Percentiles rank a stretch among this genome's conserved stretches.
Evolutionary conservation across 2,797 vertebrate species (phyloP).

Genomic region (Falco biarmicus): DNA sequence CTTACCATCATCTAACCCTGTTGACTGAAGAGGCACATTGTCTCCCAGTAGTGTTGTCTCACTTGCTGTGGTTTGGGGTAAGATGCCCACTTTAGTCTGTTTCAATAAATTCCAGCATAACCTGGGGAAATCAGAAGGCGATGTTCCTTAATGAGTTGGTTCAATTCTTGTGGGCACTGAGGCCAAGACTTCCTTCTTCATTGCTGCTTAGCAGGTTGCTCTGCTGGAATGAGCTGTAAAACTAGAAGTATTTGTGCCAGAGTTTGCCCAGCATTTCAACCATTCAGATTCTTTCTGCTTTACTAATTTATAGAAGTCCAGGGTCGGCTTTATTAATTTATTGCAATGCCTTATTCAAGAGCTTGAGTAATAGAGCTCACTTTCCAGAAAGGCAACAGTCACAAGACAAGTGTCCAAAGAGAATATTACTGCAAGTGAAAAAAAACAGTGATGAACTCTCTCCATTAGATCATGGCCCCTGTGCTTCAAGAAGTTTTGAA

Average conservation of each 20-base stretch:
- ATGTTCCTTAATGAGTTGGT: not conserved
- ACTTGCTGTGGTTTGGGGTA: not conserved
- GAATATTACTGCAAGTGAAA: not conserved
- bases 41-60: not conserved
- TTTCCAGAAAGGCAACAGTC: not conserved
- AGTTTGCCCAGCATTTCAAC: not conserved
- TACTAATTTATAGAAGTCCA: not conserved
- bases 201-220: not conserved
- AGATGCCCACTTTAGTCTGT: not conserved
- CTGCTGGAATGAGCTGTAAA: not conserved
- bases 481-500: not conserved
- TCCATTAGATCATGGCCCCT: not conserved
- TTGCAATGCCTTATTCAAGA: not conserved
- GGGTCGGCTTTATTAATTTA: not conserved
- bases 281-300: not conserved
- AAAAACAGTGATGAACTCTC: not conserved
- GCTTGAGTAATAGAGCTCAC: not conserved
- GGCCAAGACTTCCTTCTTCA: not conserved
- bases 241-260: not conserved
- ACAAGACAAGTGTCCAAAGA: accelerated
- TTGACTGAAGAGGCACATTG: not conserved
- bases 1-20: not conserved
- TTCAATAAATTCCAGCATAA: not conserved
- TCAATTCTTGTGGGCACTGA: not conserved
- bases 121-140: not conserved